Conservation (phyloP, 2,797 vertebrate species). For the Alectoris magna region DNA sequence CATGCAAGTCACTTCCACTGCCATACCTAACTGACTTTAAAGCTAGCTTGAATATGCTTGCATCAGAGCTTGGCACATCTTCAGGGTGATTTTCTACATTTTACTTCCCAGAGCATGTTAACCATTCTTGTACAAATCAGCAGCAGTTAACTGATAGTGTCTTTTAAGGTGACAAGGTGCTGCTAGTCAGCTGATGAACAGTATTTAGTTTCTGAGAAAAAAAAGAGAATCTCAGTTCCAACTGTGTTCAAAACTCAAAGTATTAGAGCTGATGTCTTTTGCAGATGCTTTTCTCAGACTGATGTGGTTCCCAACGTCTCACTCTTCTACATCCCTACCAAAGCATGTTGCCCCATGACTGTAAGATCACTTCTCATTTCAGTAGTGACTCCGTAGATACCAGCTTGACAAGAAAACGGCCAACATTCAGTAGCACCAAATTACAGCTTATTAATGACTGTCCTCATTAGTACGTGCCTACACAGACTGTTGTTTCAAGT, state of each 20-base stretch:
- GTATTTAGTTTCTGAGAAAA: slow-evolving; percentile 22
- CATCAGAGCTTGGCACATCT: not conserved
- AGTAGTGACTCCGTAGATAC: not conserved
- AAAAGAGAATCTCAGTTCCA: slow-evolving; percentile 42
- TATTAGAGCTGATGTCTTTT: slow-evolving; percentile 6
- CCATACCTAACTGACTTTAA: not conserved
- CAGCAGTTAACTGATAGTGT: not conserved
- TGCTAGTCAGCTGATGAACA: slow-evolving; percentile 41
- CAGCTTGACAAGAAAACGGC: not conserved
- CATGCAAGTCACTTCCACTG: not conserved
- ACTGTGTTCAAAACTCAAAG: not conserved
- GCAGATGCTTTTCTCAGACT: not conserved
- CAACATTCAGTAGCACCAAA: not conserved
- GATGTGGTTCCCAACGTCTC: not conserved
- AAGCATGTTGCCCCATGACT: not conserved
- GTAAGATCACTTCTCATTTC: not conserved
- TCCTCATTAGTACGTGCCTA: not conserved
- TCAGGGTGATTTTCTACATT: not conserved
- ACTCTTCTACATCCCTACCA: not conserved
- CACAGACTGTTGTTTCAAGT: not conserved
- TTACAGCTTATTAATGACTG: not conserved
- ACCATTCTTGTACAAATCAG: not conserved
- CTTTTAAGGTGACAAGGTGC: not conserved
- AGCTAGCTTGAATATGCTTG: not conserved
- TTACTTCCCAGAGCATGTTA: slow-evolving; percentile 1